Evolutionary conservation across 2,888 invertebrate species (phyloP), one percentile per base, ranked within the genome.

Genomic region (Agrochola circellaris): DNA sequence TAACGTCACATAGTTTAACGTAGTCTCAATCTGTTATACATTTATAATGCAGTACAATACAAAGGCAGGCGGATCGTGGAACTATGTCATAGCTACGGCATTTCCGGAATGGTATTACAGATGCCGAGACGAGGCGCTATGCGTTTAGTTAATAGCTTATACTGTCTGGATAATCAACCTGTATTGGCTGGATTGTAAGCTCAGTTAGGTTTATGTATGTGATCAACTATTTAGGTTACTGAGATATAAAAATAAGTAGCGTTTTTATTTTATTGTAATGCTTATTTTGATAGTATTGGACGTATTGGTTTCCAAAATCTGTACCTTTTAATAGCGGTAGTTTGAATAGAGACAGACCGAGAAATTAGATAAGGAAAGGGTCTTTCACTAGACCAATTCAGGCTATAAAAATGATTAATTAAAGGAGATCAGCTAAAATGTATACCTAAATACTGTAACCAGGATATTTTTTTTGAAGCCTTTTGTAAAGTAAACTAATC

Each of bases 101-200:
- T 88, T 85, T 87, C 88, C 87, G 79, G 88, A 75, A 85, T 87
- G 85, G 88, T 90, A 88, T 90, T 86, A 87, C 89, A 87, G 89
- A 85, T 87, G 88, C 86, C 81, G 75, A 77, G 77, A 75, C 61
- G n/a, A 72, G 67, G 77, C 56, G 75, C 61, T 84, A 83, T 69
- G 30, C 64, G 61, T 54, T 73, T 62, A 64, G n/a, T 58, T 67
- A 76, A 70, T 75, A 66, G 67, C 15, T 79, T 65, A 81, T 74
- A 51, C 11, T 51, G 74, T 58, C 51, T 65, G 56, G 51, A 34
- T 74, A 60, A 34, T 82, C 23, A 58, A 75, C 26, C 11, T 42
- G 77, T 68, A 15, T 38, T 7, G 20, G 23, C 8, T 75, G 30
- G 51, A 26, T 65, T 51, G 6, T 42, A 30, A 8, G 15, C 11